Percentiles rank a stretch among this genome's conserved stretches.
These are phyloP conservation scores for Odontocerum albicorne DNA, from an alignment of 2,888 invertebrate genomes.

Conservation along the genomic window DNA sequence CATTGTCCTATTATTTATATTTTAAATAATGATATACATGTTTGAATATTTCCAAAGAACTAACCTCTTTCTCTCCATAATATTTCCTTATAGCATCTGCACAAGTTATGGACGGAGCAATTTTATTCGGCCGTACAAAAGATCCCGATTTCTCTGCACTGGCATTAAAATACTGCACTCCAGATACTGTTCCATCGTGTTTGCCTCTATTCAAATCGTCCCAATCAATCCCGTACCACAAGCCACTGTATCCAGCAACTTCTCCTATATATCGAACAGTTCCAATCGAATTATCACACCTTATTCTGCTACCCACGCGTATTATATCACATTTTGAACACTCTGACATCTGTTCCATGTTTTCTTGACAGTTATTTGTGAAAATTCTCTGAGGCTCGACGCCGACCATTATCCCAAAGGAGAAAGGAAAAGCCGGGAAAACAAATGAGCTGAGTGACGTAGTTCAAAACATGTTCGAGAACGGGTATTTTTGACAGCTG, in stretches of 20 bases:
- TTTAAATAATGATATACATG: too few species aligned
- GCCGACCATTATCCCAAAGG: constrained; percentile 22
- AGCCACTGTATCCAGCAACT: constrained; percentile 67
- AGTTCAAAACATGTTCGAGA: constrained; percentile 8
- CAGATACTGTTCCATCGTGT: constrained; percentile 86
- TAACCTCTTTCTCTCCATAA: constrained; percentile 55
- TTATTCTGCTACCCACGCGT: constrained; percentile 27
- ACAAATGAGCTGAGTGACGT: neutral
- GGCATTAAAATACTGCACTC: constrained; percentile 77
- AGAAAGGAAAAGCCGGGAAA: constrained; percentile 12
- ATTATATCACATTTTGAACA: too few species aligned
- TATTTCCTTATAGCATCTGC: constrained; percentile 68
- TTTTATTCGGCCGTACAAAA: constrained; percentile 83
- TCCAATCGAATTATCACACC: constrained; percentile 32
- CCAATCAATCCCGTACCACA: constrained; percentile 98
- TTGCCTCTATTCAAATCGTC: constrained; percentile 87
- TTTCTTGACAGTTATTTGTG: constrained; percentile 9
- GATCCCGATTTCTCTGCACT: constrained; percentile 82
- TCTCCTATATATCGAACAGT: constrained; percentile 67
- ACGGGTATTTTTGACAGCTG: constrained; percentile 13
- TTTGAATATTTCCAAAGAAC: neutral
- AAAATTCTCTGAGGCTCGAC: constrained; percentile 11
- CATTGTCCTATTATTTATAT: too few species aligned
- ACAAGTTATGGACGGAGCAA: constrained; percentile 70
- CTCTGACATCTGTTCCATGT: constrained; percentile 12